Evolutionary conservation across 1,140 invertebrate genomes (phyloP), one percentile per base, ranked within the genome.

Genomic region (Drosophila pseudoananassae): DNA sequence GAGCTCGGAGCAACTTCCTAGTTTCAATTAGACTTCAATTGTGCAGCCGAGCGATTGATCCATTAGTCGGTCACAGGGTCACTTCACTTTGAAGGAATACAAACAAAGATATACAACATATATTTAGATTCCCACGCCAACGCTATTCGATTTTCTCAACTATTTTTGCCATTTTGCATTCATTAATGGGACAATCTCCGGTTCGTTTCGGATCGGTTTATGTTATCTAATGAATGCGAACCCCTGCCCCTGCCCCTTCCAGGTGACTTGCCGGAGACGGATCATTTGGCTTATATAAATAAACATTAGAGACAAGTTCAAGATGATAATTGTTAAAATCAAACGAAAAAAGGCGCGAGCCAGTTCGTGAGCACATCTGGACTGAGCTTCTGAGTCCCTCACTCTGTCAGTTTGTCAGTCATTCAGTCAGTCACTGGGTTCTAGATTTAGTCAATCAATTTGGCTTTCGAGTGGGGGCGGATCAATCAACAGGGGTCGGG

Each of bases 1-100:
- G 45, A 51, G 64, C 36, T n/a, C 36, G 14, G 29, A 57, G 29
- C 40, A 25, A 69, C 73, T 76, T 76, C 73, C 73, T 76, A 57
- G 63, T 76, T 76, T 76, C 78, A 82, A 81, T 84, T 83, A 83
- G 79, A 76, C 76, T 63, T 70, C 66, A 85, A 84, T 84, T 84
- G 81, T 84, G 80, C 80, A 85, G 50, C 77, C 61, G 60, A 78
- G 79, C 79, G 61, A 31, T 29, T 25, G 63, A 50, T 53, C 55
- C 70, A 74, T 74, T 73, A 61, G 56, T 66, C 64, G 66, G 57
- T 52, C 59, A 63, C 68, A 75, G 70, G 72, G 57, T 65, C 72
- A 85, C 60, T 65, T 6, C 8, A 46, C 31, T 29, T 63, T 50
- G 46, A 59, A 33, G 12, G 33, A 36, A 36, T 36, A 36, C 12